Conservation (phyloP, 92 coral and sea anemone genomes). For the Phenganax stokvisi region DNA sequence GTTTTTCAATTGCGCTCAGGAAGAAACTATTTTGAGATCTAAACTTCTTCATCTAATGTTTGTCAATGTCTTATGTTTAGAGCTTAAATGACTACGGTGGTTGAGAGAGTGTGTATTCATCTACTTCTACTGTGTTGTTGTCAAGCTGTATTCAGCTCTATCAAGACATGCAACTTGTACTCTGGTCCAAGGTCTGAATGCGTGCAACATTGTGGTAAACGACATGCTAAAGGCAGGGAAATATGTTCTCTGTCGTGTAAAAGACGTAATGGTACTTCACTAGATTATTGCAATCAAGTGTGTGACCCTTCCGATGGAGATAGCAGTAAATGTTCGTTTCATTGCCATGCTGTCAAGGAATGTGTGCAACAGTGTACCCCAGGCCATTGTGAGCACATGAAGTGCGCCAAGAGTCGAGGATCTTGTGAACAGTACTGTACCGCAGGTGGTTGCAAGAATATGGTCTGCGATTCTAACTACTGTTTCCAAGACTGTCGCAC, state of each 20-base stretch:
- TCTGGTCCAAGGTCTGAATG: conserved; percentile 2
- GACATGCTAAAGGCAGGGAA: conserved; percentile 9
- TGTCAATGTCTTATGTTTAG: conserved; percentile 3
- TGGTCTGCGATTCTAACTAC: conserved; percentile 21
- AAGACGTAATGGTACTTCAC: background rate
- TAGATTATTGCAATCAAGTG: conserved; percentile 2
- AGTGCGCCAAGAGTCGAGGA: conserved; percentile 9
- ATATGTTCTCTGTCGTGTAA: conserved; percentile 24
- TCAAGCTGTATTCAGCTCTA: background rate
- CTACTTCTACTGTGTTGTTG: conserved; percentile 11
- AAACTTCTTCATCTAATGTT: background rate
- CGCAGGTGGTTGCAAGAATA: conserved; percentile 30
- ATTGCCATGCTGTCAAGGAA: conserved; percentile 18
- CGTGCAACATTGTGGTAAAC: conserved; percentile 21
- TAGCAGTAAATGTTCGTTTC: conserved; percentile 31
- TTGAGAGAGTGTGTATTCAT: background rate
- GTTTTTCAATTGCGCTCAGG: background rate
- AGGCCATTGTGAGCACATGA: conserved; percentile 38
- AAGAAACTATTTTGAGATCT: background rate
- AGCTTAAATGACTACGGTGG: conserved; percentile 30
- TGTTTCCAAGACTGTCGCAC: conserved; percentile 37
- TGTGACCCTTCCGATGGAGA: conserved; percentile 23
- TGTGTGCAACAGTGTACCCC: conserved; percentile 43
- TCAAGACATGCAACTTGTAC: conserved; percentile 16
- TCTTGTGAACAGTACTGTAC: conserved; percentile 30